Base-by-base conservation (phyloP, 2,888 invertebrate genomes). In the Lasioglossum oenotherae region DNA sequence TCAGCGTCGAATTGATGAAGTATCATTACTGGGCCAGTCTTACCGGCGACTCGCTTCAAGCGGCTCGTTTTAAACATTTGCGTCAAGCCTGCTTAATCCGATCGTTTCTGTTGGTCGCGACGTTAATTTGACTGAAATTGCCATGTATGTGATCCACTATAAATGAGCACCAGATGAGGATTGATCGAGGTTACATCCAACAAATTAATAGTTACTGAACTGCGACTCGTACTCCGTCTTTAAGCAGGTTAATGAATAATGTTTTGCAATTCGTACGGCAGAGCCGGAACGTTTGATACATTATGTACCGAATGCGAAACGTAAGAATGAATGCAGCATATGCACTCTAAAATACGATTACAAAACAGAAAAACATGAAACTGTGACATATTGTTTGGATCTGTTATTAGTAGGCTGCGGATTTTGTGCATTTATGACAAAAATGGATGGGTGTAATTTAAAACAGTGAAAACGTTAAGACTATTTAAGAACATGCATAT, bases 81-180 rank as follows among this genome's bases (percentile, higher is more conserved):
- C 74, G 74, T 60, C 80, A 64, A 72, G 74, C 57, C n/a, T 16
- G 46, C 41, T 85, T 78, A 78, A 82, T 78, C 80, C 64, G 64
- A 53, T 53, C 74, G 74, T 81, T 84, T 46, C 67, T 57, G 41
- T 53, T 67, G 53, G 73, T 81, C 75, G 73, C 81, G 84, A 84
- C 85, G 85, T 78, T 85, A 81, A 86, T 86, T 85, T 79, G 85
- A 80, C 86, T 85, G 86, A 86, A 86, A 86, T 86, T 86, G 72
- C 85, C 85, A 85, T 81, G 81, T 79, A 85, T 73, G 71, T 38
- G 85, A 83, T 83, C 53, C 74, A 72, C 4, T 71, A 60, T 73
- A 76, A 86, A 86, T 60, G 78, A 75, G 71, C 4, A 38, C 75
- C 60, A 71, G 27, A 35, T 71, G 38, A 46, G 78, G 46, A 85